Evolutionary conservation across 2,797 vertebrate genomes (phyloP).

Genomic region (Dicrostonyx torquatus): DNA sequence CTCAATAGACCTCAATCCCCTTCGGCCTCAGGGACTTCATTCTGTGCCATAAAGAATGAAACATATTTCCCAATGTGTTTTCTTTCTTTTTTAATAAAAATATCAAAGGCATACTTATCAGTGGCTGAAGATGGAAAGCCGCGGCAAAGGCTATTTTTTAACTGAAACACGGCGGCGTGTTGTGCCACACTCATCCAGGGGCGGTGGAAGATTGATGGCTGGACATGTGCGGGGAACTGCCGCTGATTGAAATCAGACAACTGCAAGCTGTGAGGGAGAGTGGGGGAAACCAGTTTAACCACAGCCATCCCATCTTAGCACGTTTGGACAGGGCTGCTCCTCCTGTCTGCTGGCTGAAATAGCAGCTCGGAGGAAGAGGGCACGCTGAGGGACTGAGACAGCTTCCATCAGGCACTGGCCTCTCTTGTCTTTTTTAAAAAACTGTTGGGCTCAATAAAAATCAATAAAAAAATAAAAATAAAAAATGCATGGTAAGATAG

Average conservation of each 20-base stretch:
- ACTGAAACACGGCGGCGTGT: slow-evolving; percentile 86
- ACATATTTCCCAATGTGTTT: slow-evolving; percentile 82
- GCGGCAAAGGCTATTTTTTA: slow-evolving; percentile 86
- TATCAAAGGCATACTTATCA: slow-evolving; percentile 86
- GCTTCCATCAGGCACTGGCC: slow-evolving; percentile 34
- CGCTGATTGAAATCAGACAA: slow-evolving; percentile 92
- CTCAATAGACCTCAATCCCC: slow-evolving; percentile 36
- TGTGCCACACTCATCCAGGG: slow-evolving; percentile 88
- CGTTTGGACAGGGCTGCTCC: slow-evolving; percentile 81
- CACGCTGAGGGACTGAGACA: slow-evolving; percentile 65
- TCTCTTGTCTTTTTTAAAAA: slow-evolving; percentile 48
- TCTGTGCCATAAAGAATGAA: slow-evolving; percentile 51
- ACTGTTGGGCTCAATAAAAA: no score
- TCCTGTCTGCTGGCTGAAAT: slow-evolving; percentile 77
- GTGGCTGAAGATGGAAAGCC: slow-evolving; percentile 82
- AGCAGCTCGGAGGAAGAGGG: slow-evolving; percentile 73
- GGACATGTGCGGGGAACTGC: slow-evolving; percentile 89
- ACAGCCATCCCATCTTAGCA: slow-evolving; percentile 82
- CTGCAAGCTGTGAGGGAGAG: slow-evolving; percentile 87
- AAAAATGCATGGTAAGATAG: slow-evolving; percentile 57
- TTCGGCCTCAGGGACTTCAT: slow-evolving; percentile 47
- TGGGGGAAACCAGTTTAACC: slow-evolving; percentile 86
- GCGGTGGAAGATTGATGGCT: slow-evolving; percentile 89
- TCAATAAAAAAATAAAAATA: no score
- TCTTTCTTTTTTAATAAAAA: slow-evolving; percentile 87